phyloP scores from a whole-genome alignment of 2,888 invertebrate species.

The Sphaerophoria rueppellii region DNA sequence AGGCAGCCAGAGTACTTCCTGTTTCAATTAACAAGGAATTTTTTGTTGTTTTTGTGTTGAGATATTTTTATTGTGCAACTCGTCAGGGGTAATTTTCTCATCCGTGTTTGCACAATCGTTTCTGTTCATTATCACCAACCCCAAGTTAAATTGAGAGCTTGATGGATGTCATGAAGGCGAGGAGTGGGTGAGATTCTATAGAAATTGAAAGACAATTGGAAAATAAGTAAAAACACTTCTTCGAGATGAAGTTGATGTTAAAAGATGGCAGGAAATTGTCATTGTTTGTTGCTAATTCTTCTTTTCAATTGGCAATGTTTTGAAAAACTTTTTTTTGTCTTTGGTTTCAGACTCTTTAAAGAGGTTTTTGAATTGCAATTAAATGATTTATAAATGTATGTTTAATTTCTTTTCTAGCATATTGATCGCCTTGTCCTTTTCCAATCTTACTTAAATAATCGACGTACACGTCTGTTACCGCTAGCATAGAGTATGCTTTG shows the following conservation, averaged over 20 bases:
- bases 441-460: too few species aligned
- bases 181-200: not conserved
- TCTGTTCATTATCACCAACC: conserved; percentile 54
- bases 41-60: not conserved
- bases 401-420: too few species aligned
- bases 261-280: not conserved
- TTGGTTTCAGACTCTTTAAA: too few species aligned
- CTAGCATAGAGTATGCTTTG: too few species aligned
- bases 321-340: not conserved
- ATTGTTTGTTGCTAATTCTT: conserved; percentile 1
- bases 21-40: conserved; percentile 65
- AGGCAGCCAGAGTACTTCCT: conserved; percentile 60
- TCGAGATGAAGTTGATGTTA: conserved; percentile 3
- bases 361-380: too few species aligned
- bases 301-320: not conserved
- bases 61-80: conserved; percentile 9
- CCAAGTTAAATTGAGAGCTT: conserved; percentile 26
- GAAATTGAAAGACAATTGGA: conserved; percentile 4
- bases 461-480: too few species aligned
- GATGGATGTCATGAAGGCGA: not conserved
- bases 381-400: too few species aligned
- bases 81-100: conserved; percentile 62
- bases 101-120: conserved; percentile 62
- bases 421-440: too few species aligned
- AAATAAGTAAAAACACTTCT: not conserved